Evolutionary conservation across 2,888 invertebrate genomes (phyloP), one percentile per base, ranked within the genome.

Genomic region (Synanthedon myopaeformis): DNA sequence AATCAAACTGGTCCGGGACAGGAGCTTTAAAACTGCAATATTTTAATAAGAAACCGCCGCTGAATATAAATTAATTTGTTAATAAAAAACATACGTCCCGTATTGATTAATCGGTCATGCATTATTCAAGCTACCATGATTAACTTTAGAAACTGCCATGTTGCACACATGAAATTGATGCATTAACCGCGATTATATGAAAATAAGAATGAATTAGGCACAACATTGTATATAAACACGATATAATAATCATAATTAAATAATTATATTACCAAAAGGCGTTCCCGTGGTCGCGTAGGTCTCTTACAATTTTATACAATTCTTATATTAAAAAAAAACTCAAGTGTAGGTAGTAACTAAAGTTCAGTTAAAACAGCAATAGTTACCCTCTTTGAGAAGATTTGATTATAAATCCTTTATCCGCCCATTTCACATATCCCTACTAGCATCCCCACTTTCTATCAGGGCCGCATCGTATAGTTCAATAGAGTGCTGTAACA

Each of bases 21-120:
- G 71, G 59, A 75, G 74, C 73, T 67, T 69, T 76, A 78, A 79
- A 79, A 80, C 69, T 76, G 77, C 76, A 73, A 79, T 82, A 82
- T 82, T 79, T 80, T 80, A 81, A 79, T 77, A 79, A 74, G 70
- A 69, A 71, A 72, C 73, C 61, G 67, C 67, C 67, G 68, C 62
- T 70, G 79, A 73, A 80, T 80, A 74, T 70, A 70, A 80, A 82
- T 80, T 79, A 79, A 76, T 78, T 72, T 66, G 56, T 60, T 59
- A 63, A 69, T 74, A 76, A 75, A 73, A 72, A 69, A 72, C 69
- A 67, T 73, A 72, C 56, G 56, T 56, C 57, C 58, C 61, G 58
- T 69, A 70, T 71, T 70, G 69, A 76, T 77, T 70, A 74, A 74
- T 74, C 69, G 66, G 57, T 69, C 63, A 76, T 76, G 72, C 68